Evolutionary conservation across 2,113 vertebrate genomes (phyloP), one percentile per base, ranked within the genome.

Genomic region (Anoura caudifer): DNA sequence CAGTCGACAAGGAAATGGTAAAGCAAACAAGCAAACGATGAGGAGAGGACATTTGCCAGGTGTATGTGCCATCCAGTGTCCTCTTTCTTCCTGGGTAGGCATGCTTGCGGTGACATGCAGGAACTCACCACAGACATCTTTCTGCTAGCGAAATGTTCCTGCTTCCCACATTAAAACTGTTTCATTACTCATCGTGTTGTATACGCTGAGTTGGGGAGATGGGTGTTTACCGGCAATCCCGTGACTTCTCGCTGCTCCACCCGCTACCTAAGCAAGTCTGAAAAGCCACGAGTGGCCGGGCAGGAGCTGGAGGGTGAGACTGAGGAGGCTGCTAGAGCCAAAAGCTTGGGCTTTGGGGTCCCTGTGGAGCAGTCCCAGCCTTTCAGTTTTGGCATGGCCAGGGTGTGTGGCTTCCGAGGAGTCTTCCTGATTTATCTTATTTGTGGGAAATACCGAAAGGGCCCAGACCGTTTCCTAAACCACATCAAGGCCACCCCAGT

Each of bases 61-160:
- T 33, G 0, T 20, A 19, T 28, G 4, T 5, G 26, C 47, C 10
- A 3, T n/a, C 47, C 73, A 31, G 0, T 2, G 5, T 36, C 31
- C 65, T 16, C 16, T 41, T 5, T 19, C 12, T 15, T 19, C 33
- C 41, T 15, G 12, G 33, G 8, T 38, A 9, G 54, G 5, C 17
- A 0, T 50, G 61, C 10, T 56, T 17, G 24, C 20, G 59, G 31
- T 6, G 11, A 22, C 36, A 3, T 1, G 1, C 33, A 4, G 8
- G 33, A 41, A 8, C 65, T 43, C 15, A 4, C 65, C 28, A 24
- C 0, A 4, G 20, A 1, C n/a, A 2, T 70, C 24, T 38, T 70
- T 41, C 54, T 73, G 13, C 67, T n/a, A 10, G 11, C 10, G 69
- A 69, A 20, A 3, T 2, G 11, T 36, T 47, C 73, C 93, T 61